A percentile compares a stretch with the other conserved stretches of the same genome.
phyloP scores from a whole-genome alignment of 2,888 invertebrate species.

The Pristionchus exspectatus region DNA sequence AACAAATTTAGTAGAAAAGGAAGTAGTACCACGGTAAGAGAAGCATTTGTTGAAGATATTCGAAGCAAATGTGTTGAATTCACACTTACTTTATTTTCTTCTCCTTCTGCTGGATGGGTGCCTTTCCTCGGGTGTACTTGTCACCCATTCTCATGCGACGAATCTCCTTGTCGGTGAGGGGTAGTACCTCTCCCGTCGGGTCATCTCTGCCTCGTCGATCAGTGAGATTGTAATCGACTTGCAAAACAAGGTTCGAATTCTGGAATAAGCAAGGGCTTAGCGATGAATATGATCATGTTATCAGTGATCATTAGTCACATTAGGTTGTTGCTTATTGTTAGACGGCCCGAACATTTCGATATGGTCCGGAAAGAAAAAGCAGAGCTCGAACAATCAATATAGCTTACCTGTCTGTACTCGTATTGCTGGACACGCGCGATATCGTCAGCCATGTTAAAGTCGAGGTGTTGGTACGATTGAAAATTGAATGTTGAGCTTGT shows the following conservation, averaged over 20 bases:
- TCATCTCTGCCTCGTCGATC: slow-evolving; percentile 98
- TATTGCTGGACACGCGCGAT: slow-evolving; percentile 97
- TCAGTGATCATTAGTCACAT: background rate
- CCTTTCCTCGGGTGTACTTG: slow-evolving; percentile 91
- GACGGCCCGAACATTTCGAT: slow-evolving; percentile 19
- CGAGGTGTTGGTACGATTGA: background rate
- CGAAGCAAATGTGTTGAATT: too few relatives aligned
- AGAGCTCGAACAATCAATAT: background rate
- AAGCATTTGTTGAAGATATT: too few relatives aligned
- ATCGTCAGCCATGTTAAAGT: slow-evolving; percentile 92
- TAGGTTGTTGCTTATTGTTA: background rate
- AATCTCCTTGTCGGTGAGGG: slow-evolving; percentile 90
- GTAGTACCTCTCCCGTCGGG: slow-evolving; percentile 92
- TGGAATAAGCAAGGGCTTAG: slow-evolving; percentile 80
- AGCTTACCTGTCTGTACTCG: slow-evolving; percentile 95
- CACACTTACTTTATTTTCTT: slow-evolving; percentile 83
- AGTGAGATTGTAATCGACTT: slow-evolving; percentile 97
- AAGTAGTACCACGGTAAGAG: too few relatives aligned
- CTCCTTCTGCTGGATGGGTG: slow-evolving; percentile 94
- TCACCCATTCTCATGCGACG: slow-evolving; percentile 96
- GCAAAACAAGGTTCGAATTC: slow-evolving; percentile 99
- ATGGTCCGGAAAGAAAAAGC: background rate
- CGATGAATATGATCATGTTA: background rate
- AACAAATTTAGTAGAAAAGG: too few relatives aligned
- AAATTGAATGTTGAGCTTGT: background rate